phyloP scores from a whole-genome alignment of 2,797 vertebrate genomes.

The Xenentodon cancila region DNA sequence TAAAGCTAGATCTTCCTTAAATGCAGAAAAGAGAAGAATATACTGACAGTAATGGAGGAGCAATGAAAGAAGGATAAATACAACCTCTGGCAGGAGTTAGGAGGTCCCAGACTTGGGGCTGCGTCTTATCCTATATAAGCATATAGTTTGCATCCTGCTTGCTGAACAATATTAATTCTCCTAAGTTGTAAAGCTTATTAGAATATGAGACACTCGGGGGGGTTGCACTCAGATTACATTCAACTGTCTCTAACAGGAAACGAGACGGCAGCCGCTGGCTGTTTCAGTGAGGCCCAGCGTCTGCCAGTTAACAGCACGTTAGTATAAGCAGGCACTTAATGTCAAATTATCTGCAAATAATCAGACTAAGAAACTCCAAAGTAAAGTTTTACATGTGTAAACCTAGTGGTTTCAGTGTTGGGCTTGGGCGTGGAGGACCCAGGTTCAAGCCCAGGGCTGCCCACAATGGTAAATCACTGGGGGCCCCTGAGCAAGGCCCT shows the following conservation, averaged over 20 bases:
- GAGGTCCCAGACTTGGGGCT: too few relatives aligned
- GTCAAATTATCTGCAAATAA: background rate
- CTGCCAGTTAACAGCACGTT: slow-evolving; percentile 7
- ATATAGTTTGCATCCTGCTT: slow-evolving; percentile 42
- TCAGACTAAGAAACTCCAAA: background rate
- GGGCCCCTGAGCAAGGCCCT: too few relatives aligned
- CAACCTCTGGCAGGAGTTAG: too few relatives aligned
- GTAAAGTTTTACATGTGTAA: background rate
- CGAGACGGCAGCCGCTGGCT: slow-evolving; percentile 18
- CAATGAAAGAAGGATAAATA: background rate
- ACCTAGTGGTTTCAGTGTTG: too few relatives aligned
- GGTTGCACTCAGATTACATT: slow-evolving; percentile 31
- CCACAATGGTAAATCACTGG: too few relatives aligned
- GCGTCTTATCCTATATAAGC: slow-evolving; percentile 17
- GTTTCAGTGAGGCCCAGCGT: slow-evolving; percentile 8
- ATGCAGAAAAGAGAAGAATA: background rate
- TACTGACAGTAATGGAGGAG: background rate
- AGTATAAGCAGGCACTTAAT: slow-evolving; percentile 4
- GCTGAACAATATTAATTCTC: slow-evolving; percentile 36
- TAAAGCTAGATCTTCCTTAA: background rate
- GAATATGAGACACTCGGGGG: slow-evolving; percentile 21
- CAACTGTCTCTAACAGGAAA: slow-evolving; percentile 39
- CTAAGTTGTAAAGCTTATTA: slow-evolving; percentile 50
- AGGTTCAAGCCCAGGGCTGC: too few relatives aligned
- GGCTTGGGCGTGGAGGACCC: too few relatives aligned